Evolutionary conservation across 2,113 vertebrate species (phyloP).

Genomic region (Antechinus flavipes): DNA sequence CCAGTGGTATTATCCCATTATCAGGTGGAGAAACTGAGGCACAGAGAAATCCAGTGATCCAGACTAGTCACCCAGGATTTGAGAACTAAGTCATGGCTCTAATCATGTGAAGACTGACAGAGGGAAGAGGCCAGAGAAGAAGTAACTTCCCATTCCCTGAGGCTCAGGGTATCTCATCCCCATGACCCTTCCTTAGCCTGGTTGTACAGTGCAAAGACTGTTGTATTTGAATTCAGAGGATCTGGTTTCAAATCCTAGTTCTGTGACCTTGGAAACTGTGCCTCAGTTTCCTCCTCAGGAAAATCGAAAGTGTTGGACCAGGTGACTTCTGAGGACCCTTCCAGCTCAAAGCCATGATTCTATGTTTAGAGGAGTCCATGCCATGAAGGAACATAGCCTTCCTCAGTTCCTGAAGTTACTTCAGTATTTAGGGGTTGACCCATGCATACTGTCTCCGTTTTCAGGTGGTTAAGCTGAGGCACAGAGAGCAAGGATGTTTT

Average conservation of each 20-base stretch:
- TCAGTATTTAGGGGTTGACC: background rate
- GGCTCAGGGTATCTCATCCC: rapidly evolving
- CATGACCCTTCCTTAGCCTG: background rate
- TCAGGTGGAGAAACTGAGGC: background rate
- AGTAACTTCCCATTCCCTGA: background rate
- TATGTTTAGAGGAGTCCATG: background rate
- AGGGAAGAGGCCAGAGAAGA: background rate
- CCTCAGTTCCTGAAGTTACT: background rate
- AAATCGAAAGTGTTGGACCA: background rate
- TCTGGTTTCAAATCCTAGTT: background rate
- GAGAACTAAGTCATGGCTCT: background rate
- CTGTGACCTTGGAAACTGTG: slow-evolving; percentile 15
- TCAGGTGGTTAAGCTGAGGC: background rate
- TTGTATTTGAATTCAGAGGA: background rate
- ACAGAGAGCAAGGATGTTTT: background rate
- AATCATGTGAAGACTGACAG: background rate
- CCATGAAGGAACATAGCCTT: background rate
- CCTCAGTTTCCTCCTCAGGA: slow-evolving; percentile 1
- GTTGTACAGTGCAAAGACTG: background rate
- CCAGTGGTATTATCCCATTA: background rate
- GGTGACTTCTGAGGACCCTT: background rate
- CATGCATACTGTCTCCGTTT: background rate
- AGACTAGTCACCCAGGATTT: background rate
- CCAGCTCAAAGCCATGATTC: background rate
- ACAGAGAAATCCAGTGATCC: background rate